These are phyloP conservation scores for Pyrrhia umbra DNA, from an alignment of 2,888 invertebrate species.

Conservation along the genomic window DNA sequence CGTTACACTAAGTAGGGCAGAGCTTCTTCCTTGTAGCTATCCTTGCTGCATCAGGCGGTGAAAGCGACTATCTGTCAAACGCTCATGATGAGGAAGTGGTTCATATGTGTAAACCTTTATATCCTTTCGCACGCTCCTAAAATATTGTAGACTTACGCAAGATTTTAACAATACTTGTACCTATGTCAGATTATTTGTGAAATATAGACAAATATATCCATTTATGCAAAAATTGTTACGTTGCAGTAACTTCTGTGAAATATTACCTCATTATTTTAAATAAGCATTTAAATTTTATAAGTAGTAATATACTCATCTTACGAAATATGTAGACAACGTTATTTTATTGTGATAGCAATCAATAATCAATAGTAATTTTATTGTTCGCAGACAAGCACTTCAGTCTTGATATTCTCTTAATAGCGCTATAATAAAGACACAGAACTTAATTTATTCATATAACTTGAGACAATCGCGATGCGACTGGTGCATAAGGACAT, in stretches of 20 bases:
- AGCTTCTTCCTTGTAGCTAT: constrained; percentile 79
- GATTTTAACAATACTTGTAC: not conserved
- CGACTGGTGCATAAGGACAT: constrained; percentile 11
- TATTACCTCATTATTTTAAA: constrained; percentile 22
- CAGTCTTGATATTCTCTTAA: constrained; percentile 52
- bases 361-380: constrained; percentile 65
- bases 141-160: constrained; percentile 58
- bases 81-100: constrained; percentile 80
- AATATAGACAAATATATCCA: not conserved
- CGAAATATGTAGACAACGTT: constrained; percentile 17
- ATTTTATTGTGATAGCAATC: constrained; percentile 32
- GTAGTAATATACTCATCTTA: constrained; percentile 13
- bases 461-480: constrained; percentile 63
- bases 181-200: constrained; percentile 2
- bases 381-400: constrained; percentile 64
- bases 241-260: constrained; percentile 19
- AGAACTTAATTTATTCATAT: constrained; percentile 60
- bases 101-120: constrained; percentile 72
- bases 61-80: constrained; percentile 83
- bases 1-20: constrained; percentile 73
- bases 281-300: not conserved
- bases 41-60: constrained; percentile 79
- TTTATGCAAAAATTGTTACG: constrained; percentile 13
- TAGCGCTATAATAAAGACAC: constrained; percentile 54
- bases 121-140: constrained; percentile 73